phyloP scores from a whole-genome alignment of 2,888 invertebrate genomes.

The Synanthedon vespiformis region DNA sequence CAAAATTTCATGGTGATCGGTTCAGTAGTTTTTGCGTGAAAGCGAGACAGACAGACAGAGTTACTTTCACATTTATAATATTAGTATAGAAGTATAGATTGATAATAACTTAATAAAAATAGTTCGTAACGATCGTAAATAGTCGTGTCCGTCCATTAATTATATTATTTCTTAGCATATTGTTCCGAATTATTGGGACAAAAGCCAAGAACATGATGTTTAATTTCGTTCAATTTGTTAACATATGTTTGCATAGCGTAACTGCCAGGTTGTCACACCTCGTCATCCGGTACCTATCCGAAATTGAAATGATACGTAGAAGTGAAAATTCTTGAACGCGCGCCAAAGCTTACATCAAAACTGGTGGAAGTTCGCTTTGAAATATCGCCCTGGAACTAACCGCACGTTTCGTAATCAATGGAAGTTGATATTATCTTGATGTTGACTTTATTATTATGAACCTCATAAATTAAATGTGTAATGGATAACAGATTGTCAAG shows the following conservation, averaged over 20 bases:
- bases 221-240: conserved; percentile 1
- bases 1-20: too few species aligned
- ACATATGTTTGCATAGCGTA: conserved; percentile 2
- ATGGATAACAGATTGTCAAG: background rate
- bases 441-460: background rate
- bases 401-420: background rate
- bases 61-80: too few species aligned
- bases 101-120: too few species aligned
- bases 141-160: background rate
- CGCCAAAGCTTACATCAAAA: conserved; percentile 22
- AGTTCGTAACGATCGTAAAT: too few species aligned
- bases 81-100: too few species aligned
- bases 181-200: conserved; percentile 27
- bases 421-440: background rate
- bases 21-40: too few species aligned
- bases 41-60: too few species aligned
- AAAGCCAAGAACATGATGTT: background rate
- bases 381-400: background rate
- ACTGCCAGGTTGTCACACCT: conserved; percentile 10
- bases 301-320: conserved; percentile 14
- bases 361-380: background rate
- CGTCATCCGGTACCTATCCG: conserved; percentile 10
- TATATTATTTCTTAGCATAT: background rate
- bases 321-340: conserved; percentile 18
- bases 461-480: background rate